A percentile compares a stretch with the other conserved stretches of the same genome.
phyloP scores from a whole-genome alignment of 2,888 invertebrate genomes.

The Sesia apiformis region DNA sequence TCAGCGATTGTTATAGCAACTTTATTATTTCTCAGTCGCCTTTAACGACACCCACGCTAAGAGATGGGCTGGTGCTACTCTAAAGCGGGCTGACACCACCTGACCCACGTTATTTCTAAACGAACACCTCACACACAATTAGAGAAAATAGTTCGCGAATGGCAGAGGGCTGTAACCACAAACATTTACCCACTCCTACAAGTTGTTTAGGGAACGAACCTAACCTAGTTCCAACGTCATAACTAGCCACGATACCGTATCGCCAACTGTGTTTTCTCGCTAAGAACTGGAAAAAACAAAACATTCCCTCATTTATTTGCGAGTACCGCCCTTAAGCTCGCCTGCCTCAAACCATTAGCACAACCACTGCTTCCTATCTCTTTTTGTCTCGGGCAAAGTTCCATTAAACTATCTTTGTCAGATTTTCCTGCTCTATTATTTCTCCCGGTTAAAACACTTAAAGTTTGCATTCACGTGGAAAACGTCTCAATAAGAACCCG shows the following conservation, averaged over 20 bases:
- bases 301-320: conserved; percentile 57
- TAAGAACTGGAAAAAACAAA: conserved; percentile 31
- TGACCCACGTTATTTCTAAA: too few relatives aligned
- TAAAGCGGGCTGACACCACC: too few relatives aligned
- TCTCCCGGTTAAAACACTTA: conserved; percentile 40
- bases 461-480: conserved; percentile 33
- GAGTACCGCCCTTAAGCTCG: conserved; percentile 44
- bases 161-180: not conserved
- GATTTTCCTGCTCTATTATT: conserved; percentile 36
- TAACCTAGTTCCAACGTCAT: not conserved
- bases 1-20: too few relatives aligned
- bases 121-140: not conserved
- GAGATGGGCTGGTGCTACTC: too few relatives aligned
- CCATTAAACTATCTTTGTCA: conserved; percentile 38
- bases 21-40: too few relatives aligned
- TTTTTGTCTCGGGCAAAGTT: conserved; percentile 23
- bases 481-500: conserved; percentile 11
- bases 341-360: conserved; percentile 48
- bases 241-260: not conserved
- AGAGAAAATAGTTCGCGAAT: not conserved
- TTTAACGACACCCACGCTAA: too few relatives aligned
- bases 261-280: not conserved
- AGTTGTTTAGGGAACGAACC: not conserved
- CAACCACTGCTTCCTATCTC: conserved; percentile 39
- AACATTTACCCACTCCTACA: not conserved